These are phyloP conservation scores for Heliconius eleuchia DNA, from an alignment of 1,140 invertebrate genomes.

Conservation along the genomic window DNA sequence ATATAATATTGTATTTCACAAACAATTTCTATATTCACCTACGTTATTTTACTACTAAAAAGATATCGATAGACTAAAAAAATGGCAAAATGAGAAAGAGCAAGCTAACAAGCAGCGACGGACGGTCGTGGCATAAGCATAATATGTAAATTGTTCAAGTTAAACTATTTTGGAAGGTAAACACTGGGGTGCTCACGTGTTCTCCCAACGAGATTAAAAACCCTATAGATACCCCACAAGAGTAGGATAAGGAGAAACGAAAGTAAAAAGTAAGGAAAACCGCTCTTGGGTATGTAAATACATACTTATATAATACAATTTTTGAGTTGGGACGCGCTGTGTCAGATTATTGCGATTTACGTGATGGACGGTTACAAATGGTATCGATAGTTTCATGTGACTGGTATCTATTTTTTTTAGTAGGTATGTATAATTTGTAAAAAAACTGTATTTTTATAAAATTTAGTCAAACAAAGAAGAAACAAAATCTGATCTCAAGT, in stretches of 20 bases:
- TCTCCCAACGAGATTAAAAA: conserved; percentile 77
- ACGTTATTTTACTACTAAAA: too few species aligned
- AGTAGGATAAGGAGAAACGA: conserved; percentile 43
- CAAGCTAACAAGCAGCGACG: conserved; percentile 68
- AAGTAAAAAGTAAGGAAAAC: conserved; percentile 74
- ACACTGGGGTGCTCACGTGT: conserved; percentile 72
- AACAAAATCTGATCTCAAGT: not conserved
- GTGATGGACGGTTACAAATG: conserved; percentile 34
- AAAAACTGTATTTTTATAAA: not conserved
- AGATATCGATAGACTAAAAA: too few species aligned
- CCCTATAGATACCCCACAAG: conserved; percentile 39
- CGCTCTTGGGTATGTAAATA: conserved; percentile 77
- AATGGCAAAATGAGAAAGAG: conserved; percentile 49
- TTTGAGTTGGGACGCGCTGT: conserved; percentile 62
- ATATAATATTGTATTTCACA: not conserved
- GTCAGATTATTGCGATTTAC: conserved; percentile 59
- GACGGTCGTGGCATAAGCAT: conserved; percentile 75
- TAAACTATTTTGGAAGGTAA: conserved; percentile 80
- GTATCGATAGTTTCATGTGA: conserved; percentile 13
- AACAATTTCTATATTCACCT: too few species aligned
- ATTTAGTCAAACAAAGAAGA: too few species aligned
- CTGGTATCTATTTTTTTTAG: not conserved
- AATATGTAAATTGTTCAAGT: conserved; percentile 79
- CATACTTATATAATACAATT: conserved; percentile 59
- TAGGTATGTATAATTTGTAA: conserved; percentile 6